phyloP scores from a whole-genome alignment of 1,140 invertebrate species.

The Nephila pilipes region DNA sequence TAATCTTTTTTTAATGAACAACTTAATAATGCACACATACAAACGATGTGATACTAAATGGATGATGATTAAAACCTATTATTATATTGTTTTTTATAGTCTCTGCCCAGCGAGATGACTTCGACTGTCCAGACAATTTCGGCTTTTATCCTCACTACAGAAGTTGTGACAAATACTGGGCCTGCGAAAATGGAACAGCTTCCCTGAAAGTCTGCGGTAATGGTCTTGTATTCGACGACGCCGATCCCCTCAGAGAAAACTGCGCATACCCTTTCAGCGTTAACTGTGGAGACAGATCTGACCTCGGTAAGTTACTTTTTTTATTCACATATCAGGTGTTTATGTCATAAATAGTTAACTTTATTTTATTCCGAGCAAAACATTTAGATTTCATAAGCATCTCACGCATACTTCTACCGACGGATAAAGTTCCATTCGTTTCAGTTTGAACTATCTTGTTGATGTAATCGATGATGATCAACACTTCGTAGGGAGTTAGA shows the following conservation, averaged over 20 bases:
- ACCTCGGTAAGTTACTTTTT: slow-evolving; percentile 85
- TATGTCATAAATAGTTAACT: no score
- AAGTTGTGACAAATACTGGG: slow-evolving; percentile 97
- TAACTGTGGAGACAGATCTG: slow-evolving; percentile 93
- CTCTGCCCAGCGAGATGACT: slow-evolving; percentile 85
- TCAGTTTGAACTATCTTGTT: no score
- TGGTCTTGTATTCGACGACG: slow-evolving; percentile 94
- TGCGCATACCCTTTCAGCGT: slow-evolving; percentile 97
- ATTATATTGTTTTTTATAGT: not conserved
- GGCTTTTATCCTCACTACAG: slow-evolving; percentile 93
- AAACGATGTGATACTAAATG: not conserved
- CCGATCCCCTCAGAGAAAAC: slow-evolving; percentile 94
- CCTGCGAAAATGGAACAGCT: slow-evolving; percentile 93
- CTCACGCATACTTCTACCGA: no score
- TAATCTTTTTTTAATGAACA: no score
- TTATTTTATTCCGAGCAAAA: no score
- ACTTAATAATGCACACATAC: no score
- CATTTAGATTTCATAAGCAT: no score
- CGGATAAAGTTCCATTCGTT: no score
- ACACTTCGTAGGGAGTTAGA: no score
- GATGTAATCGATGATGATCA: no score
- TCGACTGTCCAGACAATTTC: slow-evolving; percentile 96
- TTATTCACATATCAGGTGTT: no score
- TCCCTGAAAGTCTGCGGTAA: slow-evolving; percentile 96
- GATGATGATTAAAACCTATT: not conserved